Conservation (phyloP, 2,797 vertebrate species). For the Sebastes miniatus region DNA sequence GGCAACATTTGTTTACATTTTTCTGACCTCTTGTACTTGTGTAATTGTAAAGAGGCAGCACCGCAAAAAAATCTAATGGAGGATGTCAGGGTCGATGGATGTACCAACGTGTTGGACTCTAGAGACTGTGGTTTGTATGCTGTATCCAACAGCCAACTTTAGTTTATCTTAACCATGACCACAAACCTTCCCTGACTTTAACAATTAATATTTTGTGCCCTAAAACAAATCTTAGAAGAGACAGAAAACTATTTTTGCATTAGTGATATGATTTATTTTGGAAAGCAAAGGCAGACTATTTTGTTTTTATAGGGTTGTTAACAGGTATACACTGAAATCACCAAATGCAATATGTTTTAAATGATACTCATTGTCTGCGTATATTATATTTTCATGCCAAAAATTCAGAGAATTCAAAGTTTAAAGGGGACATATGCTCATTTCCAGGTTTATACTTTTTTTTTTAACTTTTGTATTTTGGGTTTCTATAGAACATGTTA, state of each 20-base stretch:
- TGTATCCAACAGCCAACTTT: no score
- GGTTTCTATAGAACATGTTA: no score
- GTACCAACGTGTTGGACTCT: not conserved
- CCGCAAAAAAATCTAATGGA: not conserved
- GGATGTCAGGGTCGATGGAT: not conserved
- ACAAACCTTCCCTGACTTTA: not conserved
- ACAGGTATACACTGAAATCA: not conserved
- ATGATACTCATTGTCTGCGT: rapidly evolving
- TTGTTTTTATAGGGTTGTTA: not conserved
- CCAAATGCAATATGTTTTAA: not conserved
- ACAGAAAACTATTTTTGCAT: not conserved
- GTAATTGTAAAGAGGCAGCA: no score
- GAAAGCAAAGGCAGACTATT: not conserved
- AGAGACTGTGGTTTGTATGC: not conserved
- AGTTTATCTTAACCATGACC: not conserved
- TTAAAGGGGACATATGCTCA: not conserved
- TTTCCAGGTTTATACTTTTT: no score
- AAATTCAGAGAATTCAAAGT: not conserved
- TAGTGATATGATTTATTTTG: not conserved
- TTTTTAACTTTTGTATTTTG: no score
- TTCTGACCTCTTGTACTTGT: no score
- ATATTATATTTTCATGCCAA: not conserved
- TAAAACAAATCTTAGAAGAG: not conserved
- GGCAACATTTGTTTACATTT: not conserved
- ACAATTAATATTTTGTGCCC: not conserved